Conservation (phyloP, 2,888 invertebrate genomes). For the Elegia similella region DNA sequence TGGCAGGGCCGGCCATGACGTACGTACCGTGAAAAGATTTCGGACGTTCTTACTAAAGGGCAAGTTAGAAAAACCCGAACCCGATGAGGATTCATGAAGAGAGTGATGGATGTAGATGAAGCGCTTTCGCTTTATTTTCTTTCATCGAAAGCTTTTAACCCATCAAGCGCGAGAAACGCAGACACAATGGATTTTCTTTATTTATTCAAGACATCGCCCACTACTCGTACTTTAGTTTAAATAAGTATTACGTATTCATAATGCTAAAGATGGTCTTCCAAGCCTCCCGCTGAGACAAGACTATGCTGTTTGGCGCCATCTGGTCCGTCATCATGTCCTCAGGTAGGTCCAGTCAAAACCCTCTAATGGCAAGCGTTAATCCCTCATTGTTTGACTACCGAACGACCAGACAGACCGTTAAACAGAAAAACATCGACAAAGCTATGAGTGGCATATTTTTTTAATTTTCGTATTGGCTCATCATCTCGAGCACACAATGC, state of each 20-base stretch:
- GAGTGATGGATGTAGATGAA: too few species aligned
- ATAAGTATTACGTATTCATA: too few species aligned
- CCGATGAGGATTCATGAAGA: too few species aligned
- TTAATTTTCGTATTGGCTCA: conserved; percentile 44
- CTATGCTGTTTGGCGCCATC: neutral
- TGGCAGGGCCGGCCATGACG: too few species aligned
- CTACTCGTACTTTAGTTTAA: neutral
- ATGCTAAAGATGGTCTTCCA: neutral
- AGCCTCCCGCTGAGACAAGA: conserved; percentile 7
- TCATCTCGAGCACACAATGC: conserved; percentile 50
- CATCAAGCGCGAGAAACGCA: too few species aligned
- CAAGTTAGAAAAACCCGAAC: too few species aligned
- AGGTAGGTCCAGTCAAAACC: conserved; percentile 15
- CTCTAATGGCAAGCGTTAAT: conserved; percentile 10
- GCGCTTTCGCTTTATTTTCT: too few species aligned
- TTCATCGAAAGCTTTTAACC: too few species aligned
- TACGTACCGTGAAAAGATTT: too few species aligned
- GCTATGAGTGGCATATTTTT: conserved; percentile 30
- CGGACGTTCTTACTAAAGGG: too few species aligned
- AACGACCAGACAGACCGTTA: conserved; percentile 24
- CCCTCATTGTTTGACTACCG: conserved; percentile 1
- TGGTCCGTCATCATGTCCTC: conserved; percentile 1
- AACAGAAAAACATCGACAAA: conserved; percentile 41
- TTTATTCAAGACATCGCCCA: neutral
- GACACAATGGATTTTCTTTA: too few species aligned